A percentile compares a stretch with the other conserved stretches of the same genome.
phyloP scores from a whole-genome alignment of 2,113 vertebrate genomes.

The Cynocephalus volans region DNA sequence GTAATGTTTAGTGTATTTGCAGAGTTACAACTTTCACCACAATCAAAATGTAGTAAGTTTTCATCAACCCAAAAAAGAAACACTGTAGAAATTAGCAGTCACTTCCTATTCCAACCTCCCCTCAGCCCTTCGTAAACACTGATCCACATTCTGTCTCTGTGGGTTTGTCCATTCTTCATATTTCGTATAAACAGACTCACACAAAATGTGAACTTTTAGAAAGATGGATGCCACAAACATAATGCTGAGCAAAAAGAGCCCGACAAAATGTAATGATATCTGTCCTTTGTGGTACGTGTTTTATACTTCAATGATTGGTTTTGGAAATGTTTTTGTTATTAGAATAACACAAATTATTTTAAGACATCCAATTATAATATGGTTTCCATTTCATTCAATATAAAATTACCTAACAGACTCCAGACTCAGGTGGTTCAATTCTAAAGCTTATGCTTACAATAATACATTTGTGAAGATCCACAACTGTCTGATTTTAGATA shows the following conservation, averaged over 20 bases:
- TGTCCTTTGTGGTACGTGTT: not conserved
- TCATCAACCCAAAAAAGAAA: not conserved
- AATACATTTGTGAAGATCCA: accelerated
- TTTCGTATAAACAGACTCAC: not conserved
- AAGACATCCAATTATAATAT: not conserved
- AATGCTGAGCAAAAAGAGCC: not conserved
- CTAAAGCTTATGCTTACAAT: not conserved
- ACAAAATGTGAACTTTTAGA: not conserved
- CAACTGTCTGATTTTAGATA: accelerated
- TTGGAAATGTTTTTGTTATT: not conserved
- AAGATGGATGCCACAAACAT: not conserved
- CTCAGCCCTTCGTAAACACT: not conserved
- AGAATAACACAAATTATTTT: not conserved
- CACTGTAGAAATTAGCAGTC: accelerated
- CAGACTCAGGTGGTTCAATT: not conserved
- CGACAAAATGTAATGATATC: not conserved
- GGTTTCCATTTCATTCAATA: not conserved
- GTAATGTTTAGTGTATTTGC: not conserved
- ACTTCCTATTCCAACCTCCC: accelerated
- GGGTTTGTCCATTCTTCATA: not conserved
- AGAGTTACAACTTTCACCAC: not conserved
- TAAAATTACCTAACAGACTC: not conserved
- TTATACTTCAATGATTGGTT: not conserved
- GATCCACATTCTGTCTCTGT: not conserved
- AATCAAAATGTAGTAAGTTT: not conserved